Evolutionary conservation across 2,888 invertebrate genomes (phyloP), one percentile per base, ranked within the genome.

Genomic region (Sycophila texana): DNA sequence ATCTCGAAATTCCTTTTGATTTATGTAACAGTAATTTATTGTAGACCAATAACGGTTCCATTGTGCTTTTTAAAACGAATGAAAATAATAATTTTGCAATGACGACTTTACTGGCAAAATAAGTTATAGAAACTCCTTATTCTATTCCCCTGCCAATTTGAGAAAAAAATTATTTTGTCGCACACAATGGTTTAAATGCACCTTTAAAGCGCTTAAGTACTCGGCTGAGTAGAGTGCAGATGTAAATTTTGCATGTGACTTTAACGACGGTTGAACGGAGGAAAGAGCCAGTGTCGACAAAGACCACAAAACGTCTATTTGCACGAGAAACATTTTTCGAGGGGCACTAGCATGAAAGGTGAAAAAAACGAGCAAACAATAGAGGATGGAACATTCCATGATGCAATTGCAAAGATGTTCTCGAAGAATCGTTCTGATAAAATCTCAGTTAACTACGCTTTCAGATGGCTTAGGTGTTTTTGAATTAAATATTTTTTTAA

Each of bases 261-360:
- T 26, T 16, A 53, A 5, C 53, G 60, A 26, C 18, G 60, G 4
- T 1, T 39, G 39, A 71, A 58, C 16, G n/a, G 12, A 49, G 39
- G 22, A 58, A 47, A 26, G 18, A 2, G 18, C 53, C 10, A 39
- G 20, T 7, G 13, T 16, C 14, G 7, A 51, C 7, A 53, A 71
- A 16, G 14, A 13, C 26, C 58, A 39, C 30, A 58, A 66, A 22
- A 55, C 53, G 10, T 47, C 58, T 72, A 49, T 72, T 61, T 61
- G 51, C 72, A 26, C 58, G 58, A 22, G 61, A 26, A 51, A 60
- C 49, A 26, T 61, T 20, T 72, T 51, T 58, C 18, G 58, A 63
- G 58, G 26, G 26, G 58, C 57, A 39, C 51, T 39, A 70, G 30
- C 26, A 26, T 4, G 60, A 60, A 51, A 12, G 5, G 49, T 60